Evolutionary conservation across 2,797 vertebrate species (phyloP), one percentile per base, ranked within the genome.

Genomic region (Leptodactylus fallax): DNA sequence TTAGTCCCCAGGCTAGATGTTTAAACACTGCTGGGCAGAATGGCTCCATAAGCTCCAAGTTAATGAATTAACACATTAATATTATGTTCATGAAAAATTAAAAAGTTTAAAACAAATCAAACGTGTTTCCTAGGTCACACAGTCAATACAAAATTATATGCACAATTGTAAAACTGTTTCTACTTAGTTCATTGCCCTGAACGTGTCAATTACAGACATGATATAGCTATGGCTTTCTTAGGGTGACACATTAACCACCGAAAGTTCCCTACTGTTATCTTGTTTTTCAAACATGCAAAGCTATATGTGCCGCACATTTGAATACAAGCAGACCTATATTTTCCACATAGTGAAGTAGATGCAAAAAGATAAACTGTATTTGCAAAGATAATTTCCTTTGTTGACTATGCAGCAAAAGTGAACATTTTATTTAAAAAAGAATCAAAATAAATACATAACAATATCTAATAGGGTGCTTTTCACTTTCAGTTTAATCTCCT

Each of bases 221-320:
- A 21, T 21, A 47, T 49, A 49, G 36, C 6, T 23, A 65, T 45
- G 16, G 13, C 21, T 53, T 65, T 16, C 3, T 49, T n/a, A 25
- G 13, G 47, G 23, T 19, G 5, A 67, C 80, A 82, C 61, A 14
- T 82, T 58, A 82, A 82, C 80, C 80, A 82, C 80, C 25, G 61
- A 82, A 82, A 53, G 80, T 82, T 82, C n/a, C 10, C 61, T 53
- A 53, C 16, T 21, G 49, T 7, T 49, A 79, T 53, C 21, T 81
- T 16, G 21, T 81, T 65, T 58, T 14, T 81, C 36, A 65, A 21
- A 16, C 3, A 25, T 12, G 60, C 60, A 25, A 51, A 49, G 8
- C n/a, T 3, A 8, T 8, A 11, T 7, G 27, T 17, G 9, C 11
- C 58, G n/a, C 79, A 63, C 0, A 6, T 45, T n/a, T 81, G 19